Conservation (phyloP, 2,888 invertebrate species). For the Tetheella fluctuosa region DNA sequence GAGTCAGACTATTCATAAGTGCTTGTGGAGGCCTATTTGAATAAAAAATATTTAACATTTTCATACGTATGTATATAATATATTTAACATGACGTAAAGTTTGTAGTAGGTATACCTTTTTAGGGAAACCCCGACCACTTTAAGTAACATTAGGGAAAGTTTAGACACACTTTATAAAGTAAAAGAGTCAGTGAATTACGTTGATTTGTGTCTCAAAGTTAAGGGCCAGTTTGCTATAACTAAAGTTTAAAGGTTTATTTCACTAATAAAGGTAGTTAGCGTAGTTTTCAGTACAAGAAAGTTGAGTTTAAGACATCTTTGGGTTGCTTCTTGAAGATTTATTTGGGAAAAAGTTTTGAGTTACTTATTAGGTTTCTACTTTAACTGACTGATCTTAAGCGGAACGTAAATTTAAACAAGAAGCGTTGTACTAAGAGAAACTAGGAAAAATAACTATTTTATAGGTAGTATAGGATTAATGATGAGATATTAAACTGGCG, state of each 20-base stretch:
- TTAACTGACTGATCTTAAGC: neutral
- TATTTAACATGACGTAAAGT: too few species aligned
- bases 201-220: conserved; percentile 50
- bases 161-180: neutral
- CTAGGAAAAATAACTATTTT: too few species aligned
- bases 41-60: too few species aligned
- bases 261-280: conserved; percentile 34
- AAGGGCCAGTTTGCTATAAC: conserved; percentile 18
- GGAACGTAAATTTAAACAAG: neutral
- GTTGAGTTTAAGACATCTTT: neutral
- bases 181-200: conserved; percentile 37
- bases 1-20: too few species aligned
- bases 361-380: neutral
- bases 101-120: neutral
- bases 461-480: too few species aligned
- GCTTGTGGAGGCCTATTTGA: too few species aligned
- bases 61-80: too few species aligned
- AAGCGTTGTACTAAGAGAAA: too few species aligned
- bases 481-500: too few species aligned
- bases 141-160: neutral
- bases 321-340: neutral
- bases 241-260: conserved; percentile 18
- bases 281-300: neutral
- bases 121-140: neutral
- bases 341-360: neutral